Conservation (phyloP, 1,140 invertebrate genomes). For the Chlorops oryzae region DNA sequence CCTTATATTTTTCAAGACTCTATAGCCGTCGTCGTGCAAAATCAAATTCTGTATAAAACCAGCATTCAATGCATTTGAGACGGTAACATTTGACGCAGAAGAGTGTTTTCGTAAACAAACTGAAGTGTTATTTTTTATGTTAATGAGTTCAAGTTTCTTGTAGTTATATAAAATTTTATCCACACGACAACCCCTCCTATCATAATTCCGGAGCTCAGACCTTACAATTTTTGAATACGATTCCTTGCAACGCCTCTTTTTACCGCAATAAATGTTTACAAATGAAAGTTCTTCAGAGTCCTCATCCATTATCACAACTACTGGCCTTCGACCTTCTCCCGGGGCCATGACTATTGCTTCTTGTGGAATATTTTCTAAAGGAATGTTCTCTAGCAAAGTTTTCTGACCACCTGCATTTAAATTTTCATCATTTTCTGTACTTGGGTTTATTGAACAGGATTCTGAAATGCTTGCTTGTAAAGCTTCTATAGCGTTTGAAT, state of each 20-base stretch:
- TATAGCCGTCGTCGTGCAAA: slow-evolving; percentile 18
- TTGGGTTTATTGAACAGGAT: background rate
- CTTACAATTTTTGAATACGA: background rate
- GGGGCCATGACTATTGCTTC: background rate
- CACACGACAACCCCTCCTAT: background rate
- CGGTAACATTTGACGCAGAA: background rate
- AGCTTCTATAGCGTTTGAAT: background rate
- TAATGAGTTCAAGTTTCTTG: slow-evolving; percentile 4
- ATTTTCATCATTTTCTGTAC: background rate
- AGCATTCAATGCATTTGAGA: slow-evolving; percentile 3
- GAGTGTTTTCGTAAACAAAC: slow-evolving; percentile 5
- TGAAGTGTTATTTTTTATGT: slow-evolving; percentile 4
- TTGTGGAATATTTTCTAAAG: slow-evolving; percentile 5
- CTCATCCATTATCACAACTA: slow-evolving; percentile 3
- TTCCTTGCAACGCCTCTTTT: background rate
- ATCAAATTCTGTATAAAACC: slow-evolving; percentile 10
- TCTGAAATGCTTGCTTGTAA: background rate
- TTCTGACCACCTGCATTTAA: slow-evolving; percentile 6
- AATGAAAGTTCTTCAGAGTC: slow-evolving; percentile 10
- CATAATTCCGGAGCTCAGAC: slow-evolving; percentile 3
- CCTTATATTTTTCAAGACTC: slow-evolving; percentile 16
- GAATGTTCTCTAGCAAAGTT: slow-evolving; percentile 6
- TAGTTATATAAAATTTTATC: slow-evolving; percentile 6
- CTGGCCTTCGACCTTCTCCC: slow-evolving; percentile 5
- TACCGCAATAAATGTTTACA: slow-evolving; percentile 7